Conservation (phyloP, 2,797 vertebrate species). For the Sebastes iracundus region DNA sequence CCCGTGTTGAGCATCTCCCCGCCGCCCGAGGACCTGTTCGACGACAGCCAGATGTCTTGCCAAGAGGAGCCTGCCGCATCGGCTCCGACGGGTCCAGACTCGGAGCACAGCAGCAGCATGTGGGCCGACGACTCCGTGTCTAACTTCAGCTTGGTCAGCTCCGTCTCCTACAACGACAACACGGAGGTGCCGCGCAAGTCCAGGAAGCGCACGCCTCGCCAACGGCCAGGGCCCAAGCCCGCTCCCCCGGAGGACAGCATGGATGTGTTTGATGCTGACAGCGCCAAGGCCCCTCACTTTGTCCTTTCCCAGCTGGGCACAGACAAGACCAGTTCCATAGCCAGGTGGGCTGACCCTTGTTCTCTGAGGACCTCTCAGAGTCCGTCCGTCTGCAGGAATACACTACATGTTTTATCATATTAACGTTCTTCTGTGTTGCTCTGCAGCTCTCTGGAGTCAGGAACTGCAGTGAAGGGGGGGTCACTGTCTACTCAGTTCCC, state of each 20-base stretch:
- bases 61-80: constrained; percentile 90
- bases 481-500: constrained; percentile 93
- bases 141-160: constrained; percentile 99
- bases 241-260: constrained; percentile 94
- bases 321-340: constrained; percentile 93
- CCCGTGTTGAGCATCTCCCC: constrained; percentile 98
- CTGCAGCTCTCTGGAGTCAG: constrained; percentile 79
- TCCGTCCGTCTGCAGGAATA: not conserved
- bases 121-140: constrained; percentile 99
- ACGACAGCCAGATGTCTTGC: constrained; percentile 99
- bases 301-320: constrained; percentile 97
- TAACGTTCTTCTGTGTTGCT: constrained; percentile 21
- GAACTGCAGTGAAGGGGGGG: constrained; percentile 85
- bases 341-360: constrained; percentile 74
- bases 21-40: constrained; percentile 97
- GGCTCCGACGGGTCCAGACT: constrained; percentile 84
- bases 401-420: not conserved
- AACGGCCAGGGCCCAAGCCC: constrained; percentile 94
- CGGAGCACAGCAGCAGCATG: constrained; percentile 98
- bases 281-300: constrained; percentile 99
- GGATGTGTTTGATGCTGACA: constrained; percentile 99
- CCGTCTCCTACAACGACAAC: constrained; percentile 98
- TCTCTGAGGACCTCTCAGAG: not conserved
- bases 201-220: constrained; percentile 96
- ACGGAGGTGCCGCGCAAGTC: constrained; percentile 99